Evolutionary conservation across 35 echinoderm and acorn worm genomes (phyloP), one percentile per base, ranked within the genome.

Genomic region (Heliocidaris erythrogramma): DNA sequence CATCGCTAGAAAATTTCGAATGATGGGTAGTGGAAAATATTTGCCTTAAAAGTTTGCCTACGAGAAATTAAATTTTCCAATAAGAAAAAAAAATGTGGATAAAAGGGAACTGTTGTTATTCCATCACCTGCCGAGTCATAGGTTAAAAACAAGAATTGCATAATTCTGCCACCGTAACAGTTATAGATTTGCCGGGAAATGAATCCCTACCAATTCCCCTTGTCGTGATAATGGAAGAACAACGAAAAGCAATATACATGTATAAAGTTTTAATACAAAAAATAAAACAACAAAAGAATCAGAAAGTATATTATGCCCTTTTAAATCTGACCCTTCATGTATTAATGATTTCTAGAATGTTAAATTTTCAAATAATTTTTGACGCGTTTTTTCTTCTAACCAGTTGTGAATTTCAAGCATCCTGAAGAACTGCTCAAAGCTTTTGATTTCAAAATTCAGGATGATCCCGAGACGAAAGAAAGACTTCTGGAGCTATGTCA

Each of bases 321-420:
- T 47, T 93, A 12, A 1, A 16, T 32, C 31, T 93, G 31, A 93
- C 16, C 49, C 27, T 2, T 48, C 14, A 49, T 32, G 13, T 93
- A 32, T 17, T 11, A 52, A 32, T 31, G 59, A 27, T 48, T 56
- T n/a, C 29, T 21, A 53, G 1, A 24, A 86, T 16, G 24, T 24
- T 14, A 2, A 5, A 1, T 21, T 59, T 84, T 16, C 8, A 10
- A n/a, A 2, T 60, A 52, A 8, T 94, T 48, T 84, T 88, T 30
- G 0, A 49, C 48, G 4, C 24, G 60, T 88, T 84, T 48, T 92
- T 5, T 93, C 48, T 31, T 93, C 14, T 29, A 27, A 78, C 49
- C 59, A 96, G 93, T 97, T 17, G 48, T 94, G 21, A 88, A 96
- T 65, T 97, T 97, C 60, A 49, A 94, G 32, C 96, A 97, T 42